Conservation (phyloP, 2,888 invertebrate genomes). For the Xiphydria camelus region DNA sequence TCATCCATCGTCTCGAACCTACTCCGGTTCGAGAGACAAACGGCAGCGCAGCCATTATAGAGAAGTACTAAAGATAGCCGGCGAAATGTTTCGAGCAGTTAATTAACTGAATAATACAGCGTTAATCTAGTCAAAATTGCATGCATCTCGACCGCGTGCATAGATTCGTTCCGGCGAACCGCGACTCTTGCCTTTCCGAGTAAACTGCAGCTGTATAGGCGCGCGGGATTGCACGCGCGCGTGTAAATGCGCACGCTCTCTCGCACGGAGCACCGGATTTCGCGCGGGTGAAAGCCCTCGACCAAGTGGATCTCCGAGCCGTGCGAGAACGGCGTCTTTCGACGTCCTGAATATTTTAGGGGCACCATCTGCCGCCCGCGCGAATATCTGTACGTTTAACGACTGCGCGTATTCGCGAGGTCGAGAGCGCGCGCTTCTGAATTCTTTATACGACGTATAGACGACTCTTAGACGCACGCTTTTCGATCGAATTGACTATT, state of each 20-base stretch:
- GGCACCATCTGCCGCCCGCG: not conserved
- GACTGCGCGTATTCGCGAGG: too few species aligned
- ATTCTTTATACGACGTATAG: too few species aligned
- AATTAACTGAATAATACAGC: conserved; percentile 56
- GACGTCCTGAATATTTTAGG: conserved; percentile 38
- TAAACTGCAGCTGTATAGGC: too few species aligned
- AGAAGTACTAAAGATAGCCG: conserved; percentile 37
- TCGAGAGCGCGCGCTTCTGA: too few species aligned
- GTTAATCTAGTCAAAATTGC: conserved; percentile 55
- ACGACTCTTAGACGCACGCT: too few species aligned
- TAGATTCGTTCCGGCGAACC: too few species aligned
- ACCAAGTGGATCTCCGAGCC: conserved; percentile 15
- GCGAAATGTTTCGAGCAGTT: conserved; percentile 41
- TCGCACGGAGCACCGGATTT: conserved; percentile 12
- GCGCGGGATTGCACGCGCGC: conserved; percentile 22
- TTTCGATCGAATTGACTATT: too few species aligned
- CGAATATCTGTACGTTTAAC: too few species aligned
- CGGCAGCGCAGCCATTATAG: conserved; percentile 34
- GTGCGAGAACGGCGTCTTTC: conserved; percentile 35
- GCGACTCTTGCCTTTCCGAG: too few species aligned
- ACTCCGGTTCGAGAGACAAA: too few species aligned
- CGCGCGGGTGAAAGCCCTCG: too few species aligned
- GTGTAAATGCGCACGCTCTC: conserved; percentile 3
- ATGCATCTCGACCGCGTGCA: conserved; percentile 40
- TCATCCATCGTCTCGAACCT: too few species aligned